Evolutionary conservation across 2,113 vertebrate species (phyloP).

Genomic region (Chaetops frenatus): DNA sequence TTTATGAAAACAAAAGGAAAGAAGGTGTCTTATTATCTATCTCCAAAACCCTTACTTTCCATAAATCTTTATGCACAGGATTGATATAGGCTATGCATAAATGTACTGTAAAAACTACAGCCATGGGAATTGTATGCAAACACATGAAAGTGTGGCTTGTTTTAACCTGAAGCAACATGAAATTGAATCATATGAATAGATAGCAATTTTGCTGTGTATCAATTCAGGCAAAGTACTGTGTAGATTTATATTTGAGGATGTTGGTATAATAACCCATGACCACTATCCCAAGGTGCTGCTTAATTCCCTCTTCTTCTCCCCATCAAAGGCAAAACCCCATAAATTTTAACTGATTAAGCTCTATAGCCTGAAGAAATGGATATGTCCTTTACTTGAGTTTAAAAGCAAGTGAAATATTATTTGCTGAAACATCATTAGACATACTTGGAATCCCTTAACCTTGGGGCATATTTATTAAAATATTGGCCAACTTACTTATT

Average conservation of each 20-base stretch:
- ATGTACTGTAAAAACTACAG: conserved; percentile 4
- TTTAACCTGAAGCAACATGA: conserved; percentile 70
- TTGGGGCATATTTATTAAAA: background rate
- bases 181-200: conserved; percentile 61
- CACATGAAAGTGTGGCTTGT: conserved; percentile 57
- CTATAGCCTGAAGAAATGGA: conserved; percentile 10
- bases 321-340: background rate
- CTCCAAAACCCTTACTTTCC: conserved; percentile 40
- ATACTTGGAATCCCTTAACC: conserved; percentile 32
- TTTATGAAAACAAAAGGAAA: background rate
- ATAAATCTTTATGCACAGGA: conserved; percentile 32
- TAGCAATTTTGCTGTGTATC: conserved; percentile 21
- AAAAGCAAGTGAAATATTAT: background rate
- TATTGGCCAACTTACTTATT: background rate
- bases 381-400: conserved; percentile 12
- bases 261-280: conserved; percentile 47
- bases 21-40: conserved; percentile 11
- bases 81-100: conserved; percentile 31
- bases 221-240: conserved; percentile 16
- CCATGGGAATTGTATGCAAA: conserved; percentile 60
- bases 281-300: background rate
- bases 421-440: conserved; percentile 23
- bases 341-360: background rate
- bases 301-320: background rate
- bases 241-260: conserved; percentile 50